These are phyloP conservation scores for Muntiacus muntjak DNA, from an alignment of 2,113 vertebrate genomes.

Conservation along the genomic window DNA sequence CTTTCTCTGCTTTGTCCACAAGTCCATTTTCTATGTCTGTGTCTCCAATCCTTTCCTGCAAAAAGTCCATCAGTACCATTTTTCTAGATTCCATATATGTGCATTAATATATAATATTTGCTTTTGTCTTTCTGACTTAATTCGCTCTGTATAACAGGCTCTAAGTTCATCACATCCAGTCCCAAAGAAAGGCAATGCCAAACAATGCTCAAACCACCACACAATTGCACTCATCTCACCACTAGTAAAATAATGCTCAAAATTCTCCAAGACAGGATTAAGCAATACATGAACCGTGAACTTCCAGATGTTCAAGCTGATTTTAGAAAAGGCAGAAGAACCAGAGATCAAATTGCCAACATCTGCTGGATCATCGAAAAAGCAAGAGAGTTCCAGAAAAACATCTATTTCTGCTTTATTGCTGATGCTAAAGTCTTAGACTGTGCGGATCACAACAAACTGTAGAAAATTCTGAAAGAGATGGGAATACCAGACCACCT, in stretches of 20 bases:
- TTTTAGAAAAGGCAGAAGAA: not conserved
- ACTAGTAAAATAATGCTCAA: not conserved
- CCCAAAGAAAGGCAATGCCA: not conserved
- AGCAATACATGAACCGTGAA: accelerated
- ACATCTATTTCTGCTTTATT: not conserved
- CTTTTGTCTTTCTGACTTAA: not conserved
- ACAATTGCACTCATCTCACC: not conserved
- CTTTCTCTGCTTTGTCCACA: not conserved
- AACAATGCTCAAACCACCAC: not conserved
- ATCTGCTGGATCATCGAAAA: not conserved
- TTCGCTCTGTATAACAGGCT: not conserved
- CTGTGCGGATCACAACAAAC: not conserved
- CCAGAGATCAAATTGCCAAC: not conserved
- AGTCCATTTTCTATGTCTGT: not conserved
- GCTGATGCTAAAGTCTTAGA: not conserved
- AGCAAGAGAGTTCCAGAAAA: not conserved
- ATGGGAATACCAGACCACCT: not conserved
- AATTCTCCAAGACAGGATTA: not conserved
- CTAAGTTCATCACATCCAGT: not conserved
- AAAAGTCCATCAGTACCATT: not conserved
- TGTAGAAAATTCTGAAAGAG: not conserved
- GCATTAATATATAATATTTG: not conserved
- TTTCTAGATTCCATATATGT: not conserved
- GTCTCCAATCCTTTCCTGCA: not conserved
- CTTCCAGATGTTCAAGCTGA: not conserved